Evolutionary conservation across 2,113 vertebrate species (phyloP), one percentile per base, ranked within the genome.

Genomic region (Sarotherodon lohbergeri): DNA sequence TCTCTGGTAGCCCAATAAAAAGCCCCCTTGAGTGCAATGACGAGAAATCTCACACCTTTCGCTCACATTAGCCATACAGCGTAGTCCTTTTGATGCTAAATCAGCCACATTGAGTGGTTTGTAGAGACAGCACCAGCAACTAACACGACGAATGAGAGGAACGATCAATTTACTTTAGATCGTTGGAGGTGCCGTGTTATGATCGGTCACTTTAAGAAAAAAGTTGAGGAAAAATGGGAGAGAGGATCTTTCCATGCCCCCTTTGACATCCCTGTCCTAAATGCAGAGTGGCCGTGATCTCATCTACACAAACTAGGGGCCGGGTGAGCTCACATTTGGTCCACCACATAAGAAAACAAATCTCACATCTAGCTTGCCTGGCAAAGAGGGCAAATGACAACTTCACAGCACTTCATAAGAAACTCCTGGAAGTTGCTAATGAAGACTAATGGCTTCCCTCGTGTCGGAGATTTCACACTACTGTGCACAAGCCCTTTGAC

Each of bases 41-140:
- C 95, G 96, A 97, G 96, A 97, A 97, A 96, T 96, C 94, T 97
- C 96, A 96, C 97, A 97, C 97, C 96, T 97, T 95, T 93, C 84
- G 82, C 95, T 90, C 91, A 92, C 97, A 97, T 97, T 96, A 97
- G 93, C 96, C 93, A 96, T 95, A 95, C 96, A 96, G 93, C 82
- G 85, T 87, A 90, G 88, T 90, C 96, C 27, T 96, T 97, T 97
- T 97, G 97, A 97, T 96, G 97, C 95, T 95, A 92, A 95, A 96
- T 93, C 94, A 95, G 96, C 90, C 95, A 95, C 96, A 96, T 95
- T 93, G 89, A 94, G 92, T 82, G 89, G 87, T 86, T 90, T 81
- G 91, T n/a, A 57, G 88, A 90, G 92, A 85, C 80, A 92, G 89
- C 73, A 84, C 83, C 76, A 41, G 80, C 63, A 87, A 80, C 84